A percentile compares a stretch with the other conserved stretches of the same genome.
phyloP scores from a whole-genome alignment of 2,113 vertebrate species.

The Prunella himalayana region DNA sequence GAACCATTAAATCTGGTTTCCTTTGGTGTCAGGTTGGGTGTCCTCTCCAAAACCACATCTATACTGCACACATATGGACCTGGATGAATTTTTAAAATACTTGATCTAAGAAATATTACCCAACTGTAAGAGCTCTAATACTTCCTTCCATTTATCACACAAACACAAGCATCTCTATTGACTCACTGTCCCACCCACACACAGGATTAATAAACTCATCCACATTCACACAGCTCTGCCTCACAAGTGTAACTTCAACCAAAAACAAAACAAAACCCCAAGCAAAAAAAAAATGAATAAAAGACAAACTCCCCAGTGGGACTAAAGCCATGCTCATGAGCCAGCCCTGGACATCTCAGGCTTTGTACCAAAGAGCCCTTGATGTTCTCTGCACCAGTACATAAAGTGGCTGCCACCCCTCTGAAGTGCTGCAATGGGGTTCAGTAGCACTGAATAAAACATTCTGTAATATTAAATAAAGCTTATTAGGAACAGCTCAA shows the following conservation, averaged over 20 bases:
- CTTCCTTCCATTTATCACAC: not conserved
- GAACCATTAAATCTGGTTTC: not conserved
- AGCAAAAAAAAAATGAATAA: not conserved
- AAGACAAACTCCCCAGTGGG: not conserved
- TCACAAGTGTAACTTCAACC: not conserved
- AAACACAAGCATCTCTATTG: not conserved
- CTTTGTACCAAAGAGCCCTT: not conserved
- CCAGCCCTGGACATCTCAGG: not conserved
- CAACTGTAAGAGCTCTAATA: not conserved
- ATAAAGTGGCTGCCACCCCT: fast-evolving
- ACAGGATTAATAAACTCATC: not conserved
- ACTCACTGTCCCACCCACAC: not conserved
- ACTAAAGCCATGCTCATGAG: not conserved
- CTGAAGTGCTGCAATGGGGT: not conserved
- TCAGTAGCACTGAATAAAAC: not conserved
- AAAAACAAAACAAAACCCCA: not conserved
- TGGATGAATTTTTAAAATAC: not conserved
- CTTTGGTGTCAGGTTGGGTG: not conserved
- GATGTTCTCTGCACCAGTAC: not conserved
- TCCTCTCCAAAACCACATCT: not conserved
- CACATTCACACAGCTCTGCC: fast-evolving
- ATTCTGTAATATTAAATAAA: not conserved
- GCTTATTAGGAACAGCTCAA: not conserved
- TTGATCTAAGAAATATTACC: not conserved
- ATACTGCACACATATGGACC: not conserved